A percentile compares a stretch with the other conserved stretches of the same genome.
Conservation (phyloP, 2,797 vertebrate genomes). For the Tragelaphus oryx region DNA sequence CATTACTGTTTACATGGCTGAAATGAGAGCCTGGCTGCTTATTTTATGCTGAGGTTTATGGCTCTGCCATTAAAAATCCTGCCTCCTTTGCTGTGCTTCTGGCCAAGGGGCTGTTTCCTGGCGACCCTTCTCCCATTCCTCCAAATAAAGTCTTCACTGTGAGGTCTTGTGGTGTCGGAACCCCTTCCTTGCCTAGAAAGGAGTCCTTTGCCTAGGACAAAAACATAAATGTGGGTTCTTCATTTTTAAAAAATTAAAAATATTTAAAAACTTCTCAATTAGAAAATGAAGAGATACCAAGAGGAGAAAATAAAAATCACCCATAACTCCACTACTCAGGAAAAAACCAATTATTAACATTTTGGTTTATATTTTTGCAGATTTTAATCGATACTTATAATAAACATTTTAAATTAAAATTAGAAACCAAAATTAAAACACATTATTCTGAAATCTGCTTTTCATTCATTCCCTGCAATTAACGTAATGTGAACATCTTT, state of each 20-base stretch:
- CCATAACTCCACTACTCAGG: background rate
- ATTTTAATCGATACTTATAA: background rate
- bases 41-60: constrained; percentile 16
- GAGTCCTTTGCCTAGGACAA: background rate
- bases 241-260: background rate
- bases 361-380: background rate
- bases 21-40: constrained; percentile 38
- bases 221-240: background rate
- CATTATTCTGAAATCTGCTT: background rate
- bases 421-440: background rate
- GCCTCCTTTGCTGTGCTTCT: background rate
- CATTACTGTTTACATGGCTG: constrained; percentile 57
- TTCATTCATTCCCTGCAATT: background rate
- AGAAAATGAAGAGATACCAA: background rate
- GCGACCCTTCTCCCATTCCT: background rate
- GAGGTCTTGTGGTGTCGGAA: background rate
- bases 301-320: constrained; percentile 25
- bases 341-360: background rate
- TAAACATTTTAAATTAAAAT: background rate
- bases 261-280: background rate
- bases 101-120: background rate
- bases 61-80: constrained; percentile 49
- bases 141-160: constrained; percentile 37
- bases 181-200: background rate
- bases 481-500: background rate